Percentiles rank a stretch among this genome's conserved stretches.
Evolutionary conservation across 2,888 invertebrate genomes (phyloP).

Genomic region (Orchesella flavescens): DNA sequence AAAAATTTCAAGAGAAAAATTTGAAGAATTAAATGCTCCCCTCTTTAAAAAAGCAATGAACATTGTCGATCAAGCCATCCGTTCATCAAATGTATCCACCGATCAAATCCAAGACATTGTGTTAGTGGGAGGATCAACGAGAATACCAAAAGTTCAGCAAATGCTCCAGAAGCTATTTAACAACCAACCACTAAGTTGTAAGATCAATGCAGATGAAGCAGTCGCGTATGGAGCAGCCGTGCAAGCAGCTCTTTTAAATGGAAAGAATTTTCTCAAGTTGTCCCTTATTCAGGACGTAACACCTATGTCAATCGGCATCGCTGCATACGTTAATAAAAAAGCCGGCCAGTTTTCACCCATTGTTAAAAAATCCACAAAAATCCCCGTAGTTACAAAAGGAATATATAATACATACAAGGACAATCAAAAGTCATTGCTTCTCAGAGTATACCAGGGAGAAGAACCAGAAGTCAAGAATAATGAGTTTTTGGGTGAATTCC

Average conservation of each 20-base stretch:
- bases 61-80: conserved; percentile 82
- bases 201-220: conserved; percentile 83
- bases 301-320: conserved; percentile 49
- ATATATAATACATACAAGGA: no score
- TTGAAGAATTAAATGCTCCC: conserved; percentile 83
- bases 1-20: conserved; percentile 83
- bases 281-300: conserved; percentile 46
- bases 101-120: conserved; percentile 78
- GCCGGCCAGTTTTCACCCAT: no score
- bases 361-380: no score
- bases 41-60: conserved; percentile 83
- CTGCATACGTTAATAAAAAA: no score
- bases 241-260: conserved; percentile 77
- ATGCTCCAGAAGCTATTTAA: conserved; percentile 78
- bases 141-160: conserved; percentile 82
- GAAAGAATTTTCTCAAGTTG: neutral
- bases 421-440: no score
- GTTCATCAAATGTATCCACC: conserved; percentile 81
- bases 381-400: no score
- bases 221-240: conserved; percentile 82
- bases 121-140: conserved; percentile 81
- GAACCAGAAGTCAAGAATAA: no score
- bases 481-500: no score
- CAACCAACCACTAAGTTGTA: conserved; percentile 80
- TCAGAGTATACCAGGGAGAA: no score